A percentile compares a stretch with the other conserved stretches of the same genome.
These are phyloP conservation scores for Micromussa lordhowensis DNA, from an alignment of 92 coral and sea anemone species.

Conservation along the genomic window DNA sequence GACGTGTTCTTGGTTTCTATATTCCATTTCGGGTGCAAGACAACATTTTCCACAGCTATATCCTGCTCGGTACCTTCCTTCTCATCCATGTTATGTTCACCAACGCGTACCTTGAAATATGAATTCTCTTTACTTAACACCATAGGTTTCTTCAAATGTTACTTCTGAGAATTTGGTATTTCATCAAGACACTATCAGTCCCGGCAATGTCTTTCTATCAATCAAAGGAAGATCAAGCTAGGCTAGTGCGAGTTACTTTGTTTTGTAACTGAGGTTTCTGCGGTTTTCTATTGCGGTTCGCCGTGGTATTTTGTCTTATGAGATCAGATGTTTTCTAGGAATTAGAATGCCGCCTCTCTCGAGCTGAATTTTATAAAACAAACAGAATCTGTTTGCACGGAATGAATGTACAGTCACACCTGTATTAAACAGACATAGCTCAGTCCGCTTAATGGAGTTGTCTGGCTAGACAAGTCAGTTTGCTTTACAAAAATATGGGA, in stretches of 20 bases:
- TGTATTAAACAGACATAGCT: too few species aligned
- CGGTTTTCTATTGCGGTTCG: too few species aligned
- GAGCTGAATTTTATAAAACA: too few species aligned
- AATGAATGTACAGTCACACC: too few species aligned
- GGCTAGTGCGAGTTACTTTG: not conserved
- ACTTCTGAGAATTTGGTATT: not conserved
- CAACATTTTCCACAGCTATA: constrained; percentile 65
- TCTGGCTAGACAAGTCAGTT: too few species aligned
- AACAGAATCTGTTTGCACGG: too few species aligned
- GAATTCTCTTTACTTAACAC: not conserved
- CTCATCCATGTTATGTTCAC: constrained; percentile 81
- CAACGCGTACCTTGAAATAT: constrained; percentile 76
- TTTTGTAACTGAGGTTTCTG: not conserved
- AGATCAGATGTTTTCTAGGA: too few species aligned
- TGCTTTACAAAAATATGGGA: too few species aligned
- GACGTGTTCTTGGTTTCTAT: constrained; percentile 64
- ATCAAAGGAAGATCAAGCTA: not conserved
- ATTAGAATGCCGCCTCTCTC: too few species aligned
- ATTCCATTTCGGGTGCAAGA: constrained; percentile 84
- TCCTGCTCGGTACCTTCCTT: constrained; percentile 79
- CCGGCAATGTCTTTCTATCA: not conserved
- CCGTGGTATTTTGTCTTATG: too few species aligned
- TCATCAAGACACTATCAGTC: not conserved
- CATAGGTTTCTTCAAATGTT: not conserved
- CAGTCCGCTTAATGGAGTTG: too few species aligned